Base-by-base conservation (phyloP, 2,113 vertebrate genomes). In the Egretta garzetta region DNA sequence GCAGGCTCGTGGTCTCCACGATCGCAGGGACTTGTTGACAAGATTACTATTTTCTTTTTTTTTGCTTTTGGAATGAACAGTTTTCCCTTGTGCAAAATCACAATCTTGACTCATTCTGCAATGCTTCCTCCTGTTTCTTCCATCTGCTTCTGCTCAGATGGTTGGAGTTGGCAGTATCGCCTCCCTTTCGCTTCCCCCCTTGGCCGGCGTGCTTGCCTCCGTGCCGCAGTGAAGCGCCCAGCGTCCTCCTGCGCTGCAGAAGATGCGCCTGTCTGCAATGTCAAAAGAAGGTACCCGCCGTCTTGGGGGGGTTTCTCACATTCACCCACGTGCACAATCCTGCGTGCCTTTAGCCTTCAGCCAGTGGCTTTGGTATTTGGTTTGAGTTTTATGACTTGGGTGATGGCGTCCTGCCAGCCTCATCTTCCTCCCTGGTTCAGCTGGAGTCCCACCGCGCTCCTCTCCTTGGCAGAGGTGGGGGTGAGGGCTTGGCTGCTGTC, bases 121-220 rank as follows among this genome's bases (percentile, higher is more conserved):
- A 20, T 37, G 2, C 20, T 91, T 70, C 92, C 94, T 93, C 96
- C 94, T 89, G 95, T 9, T 93, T 52, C 64, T 67, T 12, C 94
- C 96, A 94, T 84, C 95, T 93, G 96, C 67, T 92, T 32, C 63
- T 52, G 32, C 82, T 86, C 82, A 37, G 74, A 27, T 33, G 17
- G 74, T 3, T 62, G 79, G 81, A 76, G 23, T 4, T 73, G 90
- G 82, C 67, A 28, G 27, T 2, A 3, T 49, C 64, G 67, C 49
- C 43, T 56, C 62, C 23, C 43, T 21, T 35, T 53, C 1, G 1
- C 84, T 49, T 18, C 66, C 62, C 55, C 9, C 28, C 49, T 53
- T 67, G n/a, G 53, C 64, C 5, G 0, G 4, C 2, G 4, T 4
- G 28, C 26, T 62, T 13, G 6, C 35, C 68, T 28, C 26, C 14